phyloP scores from a whole-genome alignment of 2,113 vertebrate species.

The Asarcornis scutulata region DNA sequence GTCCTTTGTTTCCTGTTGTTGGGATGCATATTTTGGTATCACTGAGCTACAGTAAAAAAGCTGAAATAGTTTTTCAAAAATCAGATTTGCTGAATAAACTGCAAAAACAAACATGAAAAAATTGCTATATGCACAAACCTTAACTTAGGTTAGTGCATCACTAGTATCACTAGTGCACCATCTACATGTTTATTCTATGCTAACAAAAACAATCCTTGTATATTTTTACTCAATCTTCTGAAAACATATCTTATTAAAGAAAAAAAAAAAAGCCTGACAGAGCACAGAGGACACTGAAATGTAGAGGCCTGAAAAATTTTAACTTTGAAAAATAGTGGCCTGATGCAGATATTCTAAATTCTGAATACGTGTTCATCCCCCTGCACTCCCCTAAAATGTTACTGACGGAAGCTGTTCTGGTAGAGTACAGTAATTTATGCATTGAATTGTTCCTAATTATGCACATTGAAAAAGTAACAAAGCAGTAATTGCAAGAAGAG shows the following conservation, averaged over 20 bases:
- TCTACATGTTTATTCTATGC: background rate
- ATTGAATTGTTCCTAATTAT: slow-evolving; percentile 16
- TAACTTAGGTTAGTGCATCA: background rate
- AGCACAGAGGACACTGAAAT: background rate
- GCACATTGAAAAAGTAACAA: background rate
- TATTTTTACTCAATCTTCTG: background rate
- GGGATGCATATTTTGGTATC: background rate
- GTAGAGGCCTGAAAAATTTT: background rate
- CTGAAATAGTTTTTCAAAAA: background rate
- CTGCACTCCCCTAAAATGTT: background rate
- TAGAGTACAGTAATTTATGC: background rate
- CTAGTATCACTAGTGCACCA: background rate
- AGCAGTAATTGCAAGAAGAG: background rate
- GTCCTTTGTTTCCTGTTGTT: background rate
- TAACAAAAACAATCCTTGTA: background rate
- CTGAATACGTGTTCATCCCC: background rate
- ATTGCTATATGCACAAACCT: background rate
- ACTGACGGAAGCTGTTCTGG: background rate
- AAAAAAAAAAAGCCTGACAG: background rate
- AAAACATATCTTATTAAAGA: background rate
- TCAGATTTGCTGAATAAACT: background rate
- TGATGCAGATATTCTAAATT: background rate
- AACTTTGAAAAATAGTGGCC: background rate
- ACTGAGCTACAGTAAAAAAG: background rate
- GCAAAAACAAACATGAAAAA: background rate